These are phyloP conservation scores for Sebastes goodei DNA, from an alignment of 2,797 vertebrate species.

Conservation along the genomic window DNA sequence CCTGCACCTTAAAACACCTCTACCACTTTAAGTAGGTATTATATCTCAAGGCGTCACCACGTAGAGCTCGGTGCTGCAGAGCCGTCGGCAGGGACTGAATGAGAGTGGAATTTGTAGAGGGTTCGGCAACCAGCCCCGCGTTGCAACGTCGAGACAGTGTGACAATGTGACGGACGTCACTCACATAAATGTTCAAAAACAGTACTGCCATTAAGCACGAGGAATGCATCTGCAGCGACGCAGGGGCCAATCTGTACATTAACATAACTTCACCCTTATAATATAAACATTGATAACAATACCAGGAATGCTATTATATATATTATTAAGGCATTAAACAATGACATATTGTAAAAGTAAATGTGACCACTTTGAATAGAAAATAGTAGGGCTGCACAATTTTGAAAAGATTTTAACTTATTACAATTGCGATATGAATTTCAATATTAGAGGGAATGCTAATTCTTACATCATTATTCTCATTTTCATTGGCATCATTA, in stretches of 20 bases:
- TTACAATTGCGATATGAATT: too few relatives aligned
- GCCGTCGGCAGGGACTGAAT: background rate
- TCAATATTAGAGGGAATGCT: too few relatives aligned
- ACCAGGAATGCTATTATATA: background rate
- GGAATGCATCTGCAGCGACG: background rate
- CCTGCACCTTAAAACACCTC: background rate
- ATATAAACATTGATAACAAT: background rate
- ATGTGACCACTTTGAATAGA: background rate
- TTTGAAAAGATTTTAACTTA: too few relatives aligned
- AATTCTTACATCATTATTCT: too few relatives aligned
- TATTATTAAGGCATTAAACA: background rate
- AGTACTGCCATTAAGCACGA: background rate
- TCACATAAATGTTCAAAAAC: constrained; percentile 13
- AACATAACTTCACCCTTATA: background rate
- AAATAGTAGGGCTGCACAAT: background rate
- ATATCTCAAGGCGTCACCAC: background rate
- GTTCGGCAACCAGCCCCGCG: background rate
- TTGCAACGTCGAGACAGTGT: constrained; percentile 1
- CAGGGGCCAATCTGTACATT: background rate
- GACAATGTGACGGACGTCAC: constrained; percentile 17
- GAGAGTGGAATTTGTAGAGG: background rate
- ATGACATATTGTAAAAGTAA: background rate
- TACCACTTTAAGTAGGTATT: background rate
- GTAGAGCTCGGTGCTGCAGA: background rate
- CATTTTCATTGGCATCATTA: too few relatives aligned